Base-by-base conservation (phyloP, 2,113 vertebrate species). In the Lycocorax pyrrhopterus region DNA sequence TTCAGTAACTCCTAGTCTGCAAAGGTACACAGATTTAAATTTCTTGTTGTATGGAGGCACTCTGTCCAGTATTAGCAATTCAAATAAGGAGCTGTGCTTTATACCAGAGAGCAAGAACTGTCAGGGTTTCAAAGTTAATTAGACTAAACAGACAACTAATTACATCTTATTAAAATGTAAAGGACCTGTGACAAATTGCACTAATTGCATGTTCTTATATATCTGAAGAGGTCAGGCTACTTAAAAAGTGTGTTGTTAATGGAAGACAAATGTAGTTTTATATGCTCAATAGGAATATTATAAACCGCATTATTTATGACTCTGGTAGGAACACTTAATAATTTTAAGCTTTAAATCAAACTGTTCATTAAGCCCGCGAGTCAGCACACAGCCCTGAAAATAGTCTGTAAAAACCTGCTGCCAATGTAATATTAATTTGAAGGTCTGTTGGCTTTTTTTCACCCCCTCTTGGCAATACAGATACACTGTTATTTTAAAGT, bases 141-240 rank as follows among this genome's bases (percentile, higher is more conserved):
- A 98, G 96, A 97, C 96, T 97, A 98, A 98, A 97, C 96, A 97
- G 97, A 96, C 97, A 98, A 97, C 97, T 98, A 98, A 98, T 98
- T 98, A 97, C 80, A 87, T 96, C 97, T 97, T 98, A 97, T 98
- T 98, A 98, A 97, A 96, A 83, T 97, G 95, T 97, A 98, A 97
- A 97, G 97, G 97, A 97, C 95, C 97, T 98, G 97, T 98, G 98
- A 98, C 97, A 98, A 98, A 98, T 98, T 97, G 97, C 84, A 89
- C 90, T 98, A 98, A 98, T 98, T 98, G 96, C 92, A 94, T 94
- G 94, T 95, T 98, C 96, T 97, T 96, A 93, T 86, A 93, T 89
- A 96, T 98, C 96, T 98, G 96, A 97, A 98, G 97, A 97, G 97
- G 97, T 98, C 97, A 98, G 82, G 58, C 94, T 97, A 82, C 97